Conservation (phyloP, 2,888 invertebrate species). For the Aleiodes leptofemur region DNA sequence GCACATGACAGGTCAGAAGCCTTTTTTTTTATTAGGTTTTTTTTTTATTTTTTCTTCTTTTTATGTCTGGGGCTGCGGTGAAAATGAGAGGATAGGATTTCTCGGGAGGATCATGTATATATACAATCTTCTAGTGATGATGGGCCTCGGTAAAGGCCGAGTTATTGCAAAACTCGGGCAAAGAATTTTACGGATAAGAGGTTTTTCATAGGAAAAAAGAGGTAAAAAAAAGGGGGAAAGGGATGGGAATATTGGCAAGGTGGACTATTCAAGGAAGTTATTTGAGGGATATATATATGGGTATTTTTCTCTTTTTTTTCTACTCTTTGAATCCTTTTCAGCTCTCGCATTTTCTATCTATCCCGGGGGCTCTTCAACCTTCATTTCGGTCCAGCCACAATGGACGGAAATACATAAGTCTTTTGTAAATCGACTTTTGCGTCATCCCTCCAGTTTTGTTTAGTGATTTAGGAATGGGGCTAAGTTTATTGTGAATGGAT, state of each 20-base stretch:
- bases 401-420: conserved; percentile 26
- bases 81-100: conserved; percentile 10
- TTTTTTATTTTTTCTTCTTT: conserved; percentile 27
- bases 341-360: conserved; percentile 33
- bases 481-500: too few relatives aligned
- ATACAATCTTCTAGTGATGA: background rate
- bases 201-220: background rate
- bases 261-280: background rate
- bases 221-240: conserved; percentile 1
- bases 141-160: background rate
- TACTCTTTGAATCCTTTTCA: conserved; percentile 4
- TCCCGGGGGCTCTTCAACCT: background rate
- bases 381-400: conserved; percentile 24
- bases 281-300: conserved; percentile 11
- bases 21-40: conserved; percentile 4
- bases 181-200: conserved; percentile 25
- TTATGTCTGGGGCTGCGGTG: background rate
- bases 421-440: conserved; percentile 3
- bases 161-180: conserved; percentile 9
- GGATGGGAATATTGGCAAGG: conserved; percentile 14
- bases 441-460: background rate
- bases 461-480: background rate
- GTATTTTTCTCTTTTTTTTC: background rate
- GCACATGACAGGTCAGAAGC: conserved; percentile 74
- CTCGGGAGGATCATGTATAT: background rate